Conservation (phyloP, 2,113 vertebrate species). For the Heteronetta atricapilla region DNA sequence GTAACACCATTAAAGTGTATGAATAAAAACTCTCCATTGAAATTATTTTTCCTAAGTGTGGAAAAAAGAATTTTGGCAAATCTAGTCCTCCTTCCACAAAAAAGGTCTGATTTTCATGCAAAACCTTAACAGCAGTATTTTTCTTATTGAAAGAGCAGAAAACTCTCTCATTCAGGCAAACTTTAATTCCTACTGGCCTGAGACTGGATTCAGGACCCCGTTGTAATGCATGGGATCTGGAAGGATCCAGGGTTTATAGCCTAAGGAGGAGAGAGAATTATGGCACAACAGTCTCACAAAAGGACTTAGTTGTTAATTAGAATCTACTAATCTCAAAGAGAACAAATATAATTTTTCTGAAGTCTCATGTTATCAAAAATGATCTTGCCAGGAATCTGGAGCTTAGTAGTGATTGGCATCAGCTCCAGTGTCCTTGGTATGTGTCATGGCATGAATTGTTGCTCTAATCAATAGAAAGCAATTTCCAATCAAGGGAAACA, state of each 20-base stretch:
- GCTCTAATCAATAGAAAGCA: neutral
- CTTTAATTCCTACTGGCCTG: neutral
- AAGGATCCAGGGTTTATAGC: neutral
- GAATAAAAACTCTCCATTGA: neutral
- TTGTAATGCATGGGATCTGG: neutral
- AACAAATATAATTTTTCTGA: neutral
- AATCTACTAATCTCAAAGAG: neutral
- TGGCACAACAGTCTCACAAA: neutral
- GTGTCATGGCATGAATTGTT: slow-evolving; percentile 13
- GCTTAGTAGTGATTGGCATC: neutral
- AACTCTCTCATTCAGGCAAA: neutral
- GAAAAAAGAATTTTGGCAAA: neutral
- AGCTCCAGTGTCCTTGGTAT: neutral
- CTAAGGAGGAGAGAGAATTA: neutral
- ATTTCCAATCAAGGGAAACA: slow-evolving; percentile 24
- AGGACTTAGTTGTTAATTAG: neutral
- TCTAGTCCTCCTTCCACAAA: neutral
- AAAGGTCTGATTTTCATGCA: neutral
- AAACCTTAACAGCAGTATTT: neutral
- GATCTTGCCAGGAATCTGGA: neutral
- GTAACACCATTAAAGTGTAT: neutral
- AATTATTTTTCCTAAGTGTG: neutral
- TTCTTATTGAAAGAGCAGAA: neutral
- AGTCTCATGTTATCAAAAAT: neutral
- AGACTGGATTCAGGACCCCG: neutral